phyloP scores from a whole-genome alignment of 2,113 vertebrate species.

The Colius striatus region DNA sequence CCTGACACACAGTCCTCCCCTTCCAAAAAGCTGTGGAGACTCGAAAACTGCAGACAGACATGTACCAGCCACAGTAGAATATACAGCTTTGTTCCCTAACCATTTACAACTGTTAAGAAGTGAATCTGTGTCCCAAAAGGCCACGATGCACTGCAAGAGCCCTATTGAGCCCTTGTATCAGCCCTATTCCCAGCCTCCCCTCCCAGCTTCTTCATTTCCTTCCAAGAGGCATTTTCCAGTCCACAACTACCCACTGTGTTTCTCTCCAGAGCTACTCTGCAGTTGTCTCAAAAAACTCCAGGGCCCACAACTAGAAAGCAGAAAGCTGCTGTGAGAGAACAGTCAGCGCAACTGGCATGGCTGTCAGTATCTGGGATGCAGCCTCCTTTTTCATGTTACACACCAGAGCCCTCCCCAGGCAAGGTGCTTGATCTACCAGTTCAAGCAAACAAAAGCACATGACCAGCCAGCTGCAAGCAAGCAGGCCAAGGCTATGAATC shows the following conservation, averaged over 20 bases:
- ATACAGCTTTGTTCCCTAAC: not conserved
- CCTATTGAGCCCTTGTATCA: not conserved
- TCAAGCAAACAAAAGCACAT: not conserved
- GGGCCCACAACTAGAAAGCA: not conserved
- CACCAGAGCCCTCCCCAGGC: not conserved
- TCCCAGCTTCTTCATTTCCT: not conserved
- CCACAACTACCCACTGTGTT: not conserved
- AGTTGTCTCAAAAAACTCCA: not conserved
- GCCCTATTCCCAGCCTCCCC: not conserved
- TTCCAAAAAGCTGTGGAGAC: not conserved
- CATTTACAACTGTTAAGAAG: not conserved
- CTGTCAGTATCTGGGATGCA: not conserved
- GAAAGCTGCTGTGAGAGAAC: not conserved
- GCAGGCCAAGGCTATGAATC: not conserved
- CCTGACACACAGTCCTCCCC: not conserved
- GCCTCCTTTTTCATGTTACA: not conserved
- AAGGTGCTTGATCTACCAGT: not conserved
- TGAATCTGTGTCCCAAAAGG: not conserved
- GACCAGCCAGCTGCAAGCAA: not conserved
- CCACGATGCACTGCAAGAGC: fast-evolving
- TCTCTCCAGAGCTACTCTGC: not conserved
- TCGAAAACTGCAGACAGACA: not conserved
- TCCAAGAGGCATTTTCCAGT: not conserved
- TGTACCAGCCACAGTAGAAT: fast-evolving
- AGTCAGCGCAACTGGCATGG: not conserved